Evolutionary conservation across 1,140 invertebrate species (phyloP).

Genomic region (Diuraphis noxia): DNA sequence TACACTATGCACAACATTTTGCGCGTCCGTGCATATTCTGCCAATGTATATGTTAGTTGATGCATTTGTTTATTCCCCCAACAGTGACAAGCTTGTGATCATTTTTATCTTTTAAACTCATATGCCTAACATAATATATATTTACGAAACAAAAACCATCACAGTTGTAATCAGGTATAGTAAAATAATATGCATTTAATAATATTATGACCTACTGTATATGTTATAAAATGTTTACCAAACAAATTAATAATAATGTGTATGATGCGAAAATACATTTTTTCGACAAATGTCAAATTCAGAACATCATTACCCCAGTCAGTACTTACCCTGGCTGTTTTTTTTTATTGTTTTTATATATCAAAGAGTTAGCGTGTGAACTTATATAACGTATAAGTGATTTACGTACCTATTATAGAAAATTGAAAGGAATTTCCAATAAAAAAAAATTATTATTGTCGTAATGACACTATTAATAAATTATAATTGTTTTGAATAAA

Average conservation of each 20-base stretch:
- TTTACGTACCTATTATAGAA: too few relatives aligned
- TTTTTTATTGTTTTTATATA: not conserved
- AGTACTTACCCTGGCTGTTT: not conserved
- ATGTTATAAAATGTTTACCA: not conserved
- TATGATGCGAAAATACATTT: not conserved
- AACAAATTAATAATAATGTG: too few relatives aligned
- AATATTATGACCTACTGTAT: not conserved
- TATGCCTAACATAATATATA: not conserved
- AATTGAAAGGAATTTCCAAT: too few relatives aligned
- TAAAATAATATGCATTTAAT: not conserved
- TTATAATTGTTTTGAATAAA: too few relatives aligned
- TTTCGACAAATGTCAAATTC: not conserved
- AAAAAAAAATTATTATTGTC: too few relatives aligned
- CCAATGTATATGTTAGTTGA: not conserved
- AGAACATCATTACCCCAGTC: not conserved
- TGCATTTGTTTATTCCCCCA: not conserved
- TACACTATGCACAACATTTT: not conserved
- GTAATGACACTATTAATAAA: too few relatives aligned
- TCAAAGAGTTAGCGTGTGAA: not conserved
- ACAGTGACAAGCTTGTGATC: not conserved
- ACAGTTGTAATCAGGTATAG: not conserved
- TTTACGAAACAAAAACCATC: not conserved
- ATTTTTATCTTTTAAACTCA: not conserved
- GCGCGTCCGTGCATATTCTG: not conserved
- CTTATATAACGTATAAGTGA: too few relatives aligned